Conservation (phyloP, 2,113 vertebrate genomes). For the Burhinus bistriatus region DNA sequence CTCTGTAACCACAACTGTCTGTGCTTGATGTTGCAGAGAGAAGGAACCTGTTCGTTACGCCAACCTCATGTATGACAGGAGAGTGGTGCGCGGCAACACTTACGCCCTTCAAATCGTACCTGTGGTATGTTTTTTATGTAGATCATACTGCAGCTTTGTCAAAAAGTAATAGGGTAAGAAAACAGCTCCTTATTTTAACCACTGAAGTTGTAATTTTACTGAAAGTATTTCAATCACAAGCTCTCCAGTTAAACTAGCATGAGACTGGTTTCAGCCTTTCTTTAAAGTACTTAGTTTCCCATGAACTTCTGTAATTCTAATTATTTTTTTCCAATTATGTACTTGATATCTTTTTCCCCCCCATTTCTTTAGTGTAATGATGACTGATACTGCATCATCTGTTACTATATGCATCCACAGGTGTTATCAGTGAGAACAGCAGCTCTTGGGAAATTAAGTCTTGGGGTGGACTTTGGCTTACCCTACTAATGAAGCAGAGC, state of each 20-base stretch:
- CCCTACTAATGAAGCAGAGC: not conserved
- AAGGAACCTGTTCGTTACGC: slow-evolving; percentile 61
- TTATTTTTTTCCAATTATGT: not conserved
- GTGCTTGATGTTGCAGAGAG: slow-evolving; percentile 63
- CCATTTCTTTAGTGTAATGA: not conserved
- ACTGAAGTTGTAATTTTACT: not conserved
- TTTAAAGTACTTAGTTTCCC: not conserved
- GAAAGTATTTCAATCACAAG: not conserved
- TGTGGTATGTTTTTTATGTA: slow-evolving; percentile 41
- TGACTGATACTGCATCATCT: not conserved
- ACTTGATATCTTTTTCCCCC: too few relatives aligned
- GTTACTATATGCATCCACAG: not conserved
- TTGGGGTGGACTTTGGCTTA: not conserved
- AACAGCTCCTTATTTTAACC: not conserved
- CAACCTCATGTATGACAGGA: slow-evolving; percentile 90
- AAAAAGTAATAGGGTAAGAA: not conserved
- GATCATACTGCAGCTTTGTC: not conserved
- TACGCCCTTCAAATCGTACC: slow-evolving; percentile 71
- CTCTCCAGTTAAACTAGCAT: not conserved
- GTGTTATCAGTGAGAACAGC: not conserved
- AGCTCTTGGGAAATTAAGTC: not conserved
- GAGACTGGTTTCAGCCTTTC: not conserved
- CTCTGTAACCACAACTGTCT: not conserved
- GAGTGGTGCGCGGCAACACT: slow-evolving; percentile 90
- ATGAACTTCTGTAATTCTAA: not conserved